These are phyloP conservation scores for Oriolus oriolus DNA, from an alignment of 2,113 vertebrate genomes.

Conservation along the genomic window DNA sequence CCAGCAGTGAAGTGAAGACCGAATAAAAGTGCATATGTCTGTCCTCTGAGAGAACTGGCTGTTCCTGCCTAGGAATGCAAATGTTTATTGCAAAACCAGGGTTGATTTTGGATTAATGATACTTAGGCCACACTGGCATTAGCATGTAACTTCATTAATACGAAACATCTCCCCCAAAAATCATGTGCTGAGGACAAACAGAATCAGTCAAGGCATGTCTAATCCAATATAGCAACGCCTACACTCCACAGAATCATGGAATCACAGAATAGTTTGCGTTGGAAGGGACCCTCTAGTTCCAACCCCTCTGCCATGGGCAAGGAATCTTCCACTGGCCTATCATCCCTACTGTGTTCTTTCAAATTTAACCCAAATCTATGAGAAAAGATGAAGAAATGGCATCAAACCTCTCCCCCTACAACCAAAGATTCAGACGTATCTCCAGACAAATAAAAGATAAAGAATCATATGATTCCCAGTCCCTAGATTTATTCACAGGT, in stretches of 20 bases:
- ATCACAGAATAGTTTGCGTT: background rate
- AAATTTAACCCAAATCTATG: background rate
- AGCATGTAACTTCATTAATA: background rate
- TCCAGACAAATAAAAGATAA: background rate
- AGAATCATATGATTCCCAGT: background rate
- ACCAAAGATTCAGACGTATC: background rate
- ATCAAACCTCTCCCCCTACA: background rate
- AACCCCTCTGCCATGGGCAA: background rate
- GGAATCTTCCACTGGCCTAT: background rate
- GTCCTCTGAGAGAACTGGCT: background rate
- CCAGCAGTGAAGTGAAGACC: background rate
- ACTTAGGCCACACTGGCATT: background rate
- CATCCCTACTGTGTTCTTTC: background rate
- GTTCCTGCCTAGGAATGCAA: background rate
- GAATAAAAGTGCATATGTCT: background rate
- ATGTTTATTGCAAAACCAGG: background rate
- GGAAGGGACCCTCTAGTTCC: background rate
- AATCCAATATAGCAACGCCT: background rate
- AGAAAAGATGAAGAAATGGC: background rate
- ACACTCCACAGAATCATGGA: background rate
- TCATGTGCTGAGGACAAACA: background rate
- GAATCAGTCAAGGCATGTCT: background rate
- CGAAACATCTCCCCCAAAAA: background rate
- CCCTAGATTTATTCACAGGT: background rate
- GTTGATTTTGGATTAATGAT: background rate